Evolutionary conservation across 2,888 invertebrate genomes (phyloP).

Genomic region (Cryptosula pallasiana): DNA sequence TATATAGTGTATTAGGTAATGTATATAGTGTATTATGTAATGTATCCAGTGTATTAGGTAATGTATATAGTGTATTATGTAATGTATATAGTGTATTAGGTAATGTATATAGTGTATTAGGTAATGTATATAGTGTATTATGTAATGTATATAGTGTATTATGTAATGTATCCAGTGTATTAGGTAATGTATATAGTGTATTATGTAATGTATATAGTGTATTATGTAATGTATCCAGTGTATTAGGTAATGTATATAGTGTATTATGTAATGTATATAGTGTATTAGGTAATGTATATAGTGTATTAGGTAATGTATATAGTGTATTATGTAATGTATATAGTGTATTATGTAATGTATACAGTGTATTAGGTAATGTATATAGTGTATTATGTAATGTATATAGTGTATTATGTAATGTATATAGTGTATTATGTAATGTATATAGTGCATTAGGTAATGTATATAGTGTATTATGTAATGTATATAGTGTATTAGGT

Average conservation of each 20-base stretch:
- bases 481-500: not conserved
- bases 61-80: too few relatives aligned
- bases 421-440: too few relatives aligned
- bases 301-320: not conserved
- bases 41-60: not conserved
- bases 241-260: not conserved
- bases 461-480: too few relatives aligned
- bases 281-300: not conserved
- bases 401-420: too few relatives aligned
- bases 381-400: too few relatives aligned
- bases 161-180: not conserved
- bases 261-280: not conserved
- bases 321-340: too few relatives aligned
- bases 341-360: too few relatives aligned
- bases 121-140: too few relatives aligned
- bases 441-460: not conserved
- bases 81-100: not conserved
- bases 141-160: too few relatives aligned
- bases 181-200: too few relatives aligned
- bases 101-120: not conserved
- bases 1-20: not conserved
- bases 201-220: too few relatives aligned
- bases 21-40: too few relatives aligned
- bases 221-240: not conserved
- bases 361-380: not conserved